Conservation (phyloP, 2,888 invertebrate species). For the Galeopsomyia nigrocyanea region DNA sequence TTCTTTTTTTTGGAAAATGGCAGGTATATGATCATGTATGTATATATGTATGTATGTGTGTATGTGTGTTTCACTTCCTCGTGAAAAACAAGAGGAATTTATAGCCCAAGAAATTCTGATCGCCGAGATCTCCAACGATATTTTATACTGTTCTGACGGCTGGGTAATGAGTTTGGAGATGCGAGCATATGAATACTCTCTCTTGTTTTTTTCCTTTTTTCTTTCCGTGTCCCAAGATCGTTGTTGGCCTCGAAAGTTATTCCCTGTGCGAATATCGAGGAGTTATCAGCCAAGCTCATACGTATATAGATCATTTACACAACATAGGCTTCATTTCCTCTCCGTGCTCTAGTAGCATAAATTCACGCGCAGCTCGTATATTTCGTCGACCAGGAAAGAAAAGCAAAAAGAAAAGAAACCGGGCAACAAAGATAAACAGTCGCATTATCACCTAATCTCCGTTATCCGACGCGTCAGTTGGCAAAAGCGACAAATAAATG, state of each 20-base stretch:
- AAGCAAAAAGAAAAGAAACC: no score
- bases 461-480: neutral
- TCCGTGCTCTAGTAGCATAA: no score
- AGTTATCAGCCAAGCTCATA: no score
- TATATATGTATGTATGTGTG: neutral
- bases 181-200: slow-evolving; percentile 8
- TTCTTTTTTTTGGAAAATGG: no score
- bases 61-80: slow-evolving; percentile 29
- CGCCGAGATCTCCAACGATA: slow-evolving; percentile 15
- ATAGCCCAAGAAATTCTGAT: slow-evolving; percentile 14
- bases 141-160: slow-evolving; percentile 32
- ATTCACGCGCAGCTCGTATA: no score
- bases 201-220: neutral
- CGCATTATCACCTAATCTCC: no score
- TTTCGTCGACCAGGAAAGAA: no score
- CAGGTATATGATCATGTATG: no score
- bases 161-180: slow-evolving; percentile 33
- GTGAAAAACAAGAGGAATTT: slow-evolving; percentile 18
- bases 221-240: neutral
- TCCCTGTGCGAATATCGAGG: no score
- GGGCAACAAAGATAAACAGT: no score
- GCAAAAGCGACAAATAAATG: slow-evolving; percentile 11
- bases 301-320: no score
- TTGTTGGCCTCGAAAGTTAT: slow-evolving; percentile 3
- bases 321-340: no score